Conservation (phyloP, 2,888 invertebrate genomes). For the Bedellia somnulentella region DNA sequence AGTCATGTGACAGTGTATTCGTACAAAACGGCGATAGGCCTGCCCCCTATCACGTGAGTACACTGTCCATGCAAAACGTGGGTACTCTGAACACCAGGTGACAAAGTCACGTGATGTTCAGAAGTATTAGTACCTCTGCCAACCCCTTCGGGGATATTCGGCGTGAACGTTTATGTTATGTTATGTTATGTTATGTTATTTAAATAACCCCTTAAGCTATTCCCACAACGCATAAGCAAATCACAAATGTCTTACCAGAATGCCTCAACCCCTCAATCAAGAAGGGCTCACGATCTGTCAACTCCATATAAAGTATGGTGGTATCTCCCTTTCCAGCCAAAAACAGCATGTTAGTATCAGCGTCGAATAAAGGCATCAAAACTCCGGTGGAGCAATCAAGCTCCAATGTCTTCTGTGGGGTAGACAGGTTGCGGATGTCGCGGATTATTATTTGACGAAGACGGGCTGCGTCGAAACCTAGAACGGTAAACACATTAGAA, state of each 20-base stretch:
- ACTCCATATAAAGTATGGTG: slow-evolving; percentile 87
- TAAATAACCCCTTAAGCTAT: too few relatives aligned
- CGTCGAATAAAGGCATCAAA: slow-evolving; percentile 89
- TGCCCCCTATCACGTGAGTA: too few relatives aligned
- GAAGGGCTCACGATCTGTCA: slow-evolving; percentile 85
- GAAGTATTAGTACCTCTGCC: too few relatives aligned
- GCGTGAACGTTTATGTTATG: too few relatives aligned
- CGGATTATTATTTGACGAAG: slow-evolving; percentile 87
- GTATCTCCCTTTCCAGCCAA: slow-evolving; percentile 94
- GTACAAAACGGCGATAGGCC: too few relatives aligned
- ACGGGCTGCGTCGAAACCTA: slow-evolving; percentile 81
- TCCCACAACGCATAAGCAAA: too few relatives aligned
- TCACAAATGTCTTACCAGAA: slow-evolving; percentile 58
- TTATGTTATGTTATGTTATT: too few relatives aligned
- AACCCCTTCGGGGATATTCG: too few relatives aligned
- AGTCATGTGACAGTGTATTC: too few relatives aligned
- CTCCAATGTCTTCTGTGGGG: slow-evolving; percentile 76
- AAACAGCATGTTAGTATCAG: slow-evolving; percentile 94
- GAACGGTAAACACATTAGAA: slow-evolving; percentile 1
- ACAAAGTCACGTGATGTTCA: too few relatives aligned
- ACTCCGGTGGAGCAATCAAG: slow-evolving; percentile 88
- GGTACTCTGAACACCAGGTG: too few relatives aligned
- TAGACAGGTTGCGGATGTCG: slow-evolving; percentile 79
- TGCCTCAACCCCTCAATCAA: slow-evolving; percentile 86
- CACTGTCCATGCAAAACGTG: too few relatives aligned